A percentile compares a stretch with the other conserved stretches of the same genome.
phyloP scores from a whole-genome alignment of 2,113 vertebrate species.

The Perca flavescens region DNA sequence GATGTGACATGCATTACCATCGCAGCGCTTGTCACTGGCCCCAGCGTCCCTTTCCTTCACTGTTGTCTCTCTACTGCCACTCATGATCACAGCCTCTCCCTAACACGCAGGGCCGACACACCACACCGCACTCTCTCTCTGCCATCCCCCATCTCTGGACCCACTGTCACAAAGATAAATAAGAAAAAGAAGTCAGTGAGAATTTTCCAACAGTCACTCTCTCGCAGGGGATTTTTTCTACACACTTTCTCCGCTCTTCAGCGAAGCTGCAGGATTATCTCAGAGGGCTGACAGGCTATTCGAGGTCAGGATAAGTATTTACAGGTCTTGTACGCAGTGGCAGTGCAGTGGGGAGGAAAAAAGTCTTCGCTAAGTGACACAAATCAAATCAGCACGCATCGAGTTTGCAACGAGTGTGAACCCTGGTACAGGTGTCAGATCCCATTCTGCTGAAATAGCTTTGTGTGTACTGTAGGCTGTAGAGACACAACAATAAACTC shows the following conservation, averaged over 20 bases:
- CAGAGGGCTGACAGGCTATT: constrained; percentile 36
- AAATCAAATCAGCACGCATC: constrained; percentile 34
- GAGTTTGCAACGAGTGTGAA: constrained; percentile 30
- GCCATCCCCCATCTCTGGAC: constrained; percentile 47
- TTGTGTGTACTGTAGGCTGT: constrained; percentile 9
- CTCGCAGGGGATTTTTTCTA: constrained; percentile 32
- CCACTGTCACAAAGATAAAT: constrained; percentile 69
- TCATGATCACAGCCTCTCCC: constrained; percentile 64
- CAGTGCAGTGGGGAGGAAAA: background rate
- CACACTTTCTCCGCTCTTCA: constrained; percentile 38
- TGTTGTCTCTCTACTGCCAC: constrained; percentile 61
- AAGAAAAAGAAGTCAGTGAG: constrained; percentile 65
- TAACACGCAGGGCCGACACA: constrained; percentile 39
- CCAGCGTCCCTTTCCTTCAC: constrained; percentile 30
- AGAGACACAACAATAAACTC: constrained; percentile 24
- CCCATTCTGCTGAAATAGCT: constrained; percentile 27
- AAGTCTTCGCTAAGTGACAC: constrained; percentile 39
- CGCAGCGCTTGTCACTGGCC: constrained; percentile 53
- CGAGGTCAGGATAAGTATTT: constrained; percentile 59
- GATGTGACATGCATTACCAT: constrained; percentile 82
- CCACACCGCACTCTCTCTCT: constrained; percentile 15
- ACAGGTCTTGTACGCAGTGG: constrained; percentile 36
- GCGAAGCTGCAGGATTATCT: constrained; percentile 63
- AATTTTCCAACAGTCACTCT: constrained; percentile 76
- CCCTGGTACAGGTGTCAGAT: constrained; percentile 44